Evolutionary conservation across 2,113 vertebrate species (phyloP), one percentile per base, ranked within the genome.

Genomic region (Chroicocephalus ridibundus): DNA sequence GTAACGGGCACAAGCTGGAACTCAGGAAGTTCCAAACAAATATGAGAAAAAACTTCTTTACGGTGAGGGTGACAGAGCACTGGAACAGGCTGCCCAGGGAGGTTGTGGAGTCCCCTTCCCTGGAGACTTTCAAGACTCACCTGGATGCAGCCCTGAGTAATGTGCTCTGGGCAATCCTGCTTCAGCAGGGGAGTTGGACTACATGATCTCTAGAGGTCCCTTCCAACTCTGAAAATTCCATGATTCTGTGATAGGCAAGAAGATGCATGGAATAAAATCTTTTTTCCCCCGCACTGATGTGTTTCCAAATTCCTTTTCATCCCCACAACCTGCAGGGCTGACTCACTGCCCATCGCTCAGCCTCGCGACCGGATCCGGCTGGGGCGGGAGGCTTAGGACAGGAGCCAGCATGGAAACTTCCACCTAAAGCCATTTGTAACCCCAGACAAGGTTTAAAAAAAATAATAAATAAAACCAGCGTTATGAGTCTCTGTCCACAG

Each of bases 391-490:
- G 49, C 68, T 95, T 79, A 82, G 94, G 93, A 77, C 60, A 47
- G 54, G 13, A 93, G 95, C 94, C 96, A 97, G 65, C 1, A 0
- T 90, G 91, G 96, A 97, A 97, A 95, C 70, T 96, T 97, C 94
- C 94, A 96, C 81, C 80, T 66, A 32, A 49, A 86, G 57, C 76
- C 4, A 2, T 71, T 75, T 6, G 2, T 68, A 94, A 90, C 52
- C 55, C 71, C 83, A 91, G 83, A 60, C 26, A 25, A 76, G 40
- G 31, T 29, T 88, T 83, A 31, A 65, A 36, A 82, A 20, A 57
- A 27, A 38, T 6, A 65, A 89, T 71, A 77, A 82, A 55, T 14
- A 64, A 58, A 66, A 58, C 8, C 10, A 31, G 72, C n/a, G 54
- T 77, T 42, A 22, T 25, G 64, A 83, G 24, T 10, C 51, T 66